phyloP scores from a whole-genome alignment of 2,888 invertebrate genomes.

The Deilephila porcellus region DNA sequence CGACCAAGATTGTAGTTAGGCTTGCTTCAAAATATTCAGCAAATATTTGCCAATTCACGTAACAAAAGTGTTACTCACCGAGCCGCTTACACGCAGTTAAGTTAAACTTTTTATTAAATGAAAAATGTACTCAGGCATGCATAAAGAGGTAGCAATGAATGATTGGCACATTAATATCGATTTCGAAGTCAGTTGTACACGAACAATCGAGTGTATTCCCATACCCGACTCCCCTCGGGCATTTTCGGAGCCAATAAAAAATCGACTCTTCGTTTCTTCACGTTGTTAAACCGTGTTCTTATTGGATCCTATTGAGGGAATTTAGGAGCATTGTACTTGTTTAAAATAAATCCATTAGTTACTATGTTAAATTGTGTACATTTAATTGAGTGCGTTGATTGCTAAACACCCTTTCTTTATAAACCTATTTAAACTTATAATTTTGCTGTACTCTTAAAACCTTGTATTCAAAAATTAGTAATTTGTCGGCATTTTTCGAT shows the following conservation, averaged over 20 bases:
- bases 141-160: constrained; percentile 26
- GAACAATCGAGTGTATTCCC: constrained; percentile 38
- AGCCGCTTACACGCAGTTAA: background rate
- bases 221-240: constrained; percentile 50
- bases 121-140: constrained; percentile 22
- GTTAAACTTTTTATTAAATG: constrained; percentile 16
- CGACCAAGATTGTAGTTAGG: too few relatives aligned
- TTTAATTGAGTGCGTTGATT: too few relatives aligned
- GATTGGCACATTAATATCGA: constrained; percentile 33
- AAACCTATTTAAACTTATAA: too few relatives aligned
- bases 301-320: background rate
- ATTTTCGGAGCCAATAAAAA: constrained; percentile 50
- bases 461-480: too few relatives aligned
- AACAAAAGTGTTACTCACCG: background rate
- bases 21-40: background rate
- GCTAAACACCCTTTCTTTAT: too few relatives aligned
- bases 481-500: too few relatives aligned
- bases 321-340: background rate
- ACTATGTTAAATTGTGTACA: too few relatives aligned
- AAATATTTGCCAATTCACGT: constrained; percentile 3
- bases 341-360: too few relatives aligned
- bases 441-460: too few relatives aligned
- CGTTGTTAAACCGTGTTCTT: constrained; percentile 43
- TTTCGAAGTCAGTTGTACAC: constrained; percentile 33
- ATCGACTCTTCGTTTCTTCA: constrained; percentile 42